A percentile compares a stretch with the other conserved stretches of the same genome.
phyloP scores from a whole-genome alignment of 1,140 invertebrate genomes.

The Samia ricini region DNA sequence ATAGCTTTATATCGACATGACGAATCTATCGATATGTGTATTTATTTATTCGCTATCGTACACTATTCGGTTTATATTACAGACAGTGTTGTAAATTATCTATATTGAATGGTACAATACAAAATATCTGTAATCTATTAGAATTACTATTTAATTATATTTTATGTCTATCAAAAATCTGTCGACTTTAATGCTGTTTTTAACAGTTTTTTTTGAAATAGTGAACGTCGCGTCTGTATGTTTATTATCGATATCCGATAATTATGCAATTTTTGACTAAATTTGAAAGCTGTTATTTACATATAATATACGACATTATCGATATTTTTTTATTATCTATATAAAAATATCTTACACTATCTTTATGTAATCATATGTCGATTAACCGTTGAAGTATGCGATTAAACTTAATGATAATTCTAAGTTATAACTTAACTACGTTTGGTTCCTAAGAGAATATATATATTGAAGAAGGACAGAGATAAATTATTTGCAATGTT shows the following conservation, averaged over 20 bases:
- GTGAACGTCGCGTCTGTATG: too few relatives aligned
- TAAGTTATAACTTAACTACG: not conserved
- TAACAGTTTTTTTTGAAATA: too few relatives aligned
- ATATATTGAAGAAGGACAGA: not conserved
- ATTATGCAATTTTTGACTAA: too few relatives aligned
- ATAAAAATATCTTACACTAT: not conserved
- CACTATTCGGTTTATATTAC: not conserved
- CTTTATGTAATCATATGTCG: not conserved
- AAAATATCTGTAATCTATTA: too few relatives aligned
- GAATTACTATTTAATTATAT: too few relatives aligned
- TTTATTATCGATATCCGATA: too few relatives aligned
- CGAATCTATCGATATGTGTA: not conserved
- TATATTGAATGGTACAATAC: too few relatives aligned
- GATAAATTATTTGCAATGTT: constrained; percentile 26
- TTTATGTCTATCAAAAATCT: too few relatives aligned
- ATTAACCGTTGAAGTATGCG: not conserved
- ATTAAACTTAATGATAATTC: not conserved
- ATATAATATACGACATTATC: too few relatives aligned
- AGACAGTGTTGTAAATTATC: not conserved
- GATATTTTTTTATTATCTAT: too few relatives aligned
- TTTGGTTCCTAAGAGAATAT: constrained; percentile 36
- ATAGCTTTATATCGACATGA: not conserved
- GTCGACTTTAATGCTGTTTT: too few relatives aligned
- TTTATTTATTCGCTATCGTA: not conserved
- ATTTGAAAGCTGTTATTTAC: too few relatives aligned